These are phyloP conservation scores for Drosophila aff. DNA, from an alignment of 1,140 invertebrate genomes.

Conservation along the genomic window DNA sequence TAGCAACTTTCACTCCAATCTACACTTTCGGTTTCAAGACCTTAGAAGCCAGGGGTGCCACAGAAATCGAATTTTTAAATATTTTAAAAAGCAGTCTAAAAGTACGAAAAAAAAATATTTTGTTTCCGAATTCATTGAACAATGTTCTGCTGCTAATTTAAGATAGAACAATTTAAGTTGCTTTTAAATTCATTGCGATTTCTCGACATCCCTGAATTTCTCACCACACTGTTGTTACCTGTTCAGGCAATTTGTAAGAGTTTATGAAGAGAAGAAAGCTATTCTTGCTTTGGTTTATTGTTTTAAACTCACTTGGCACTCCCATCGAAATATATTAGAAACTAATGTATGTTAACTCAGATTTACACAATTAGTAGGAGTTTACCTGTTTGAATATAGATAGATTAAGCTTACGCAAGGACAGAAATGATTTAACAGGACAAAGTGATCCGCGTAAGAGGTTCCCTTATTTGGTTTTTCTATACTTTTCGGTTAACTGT, in stretches of 20 bases:
- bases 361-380: conserved; percentile 17
- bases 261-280: conserved; percentile 21
- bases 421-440: neutral
- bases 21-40: conserved; percentile 35
- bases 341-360: conserved; percentile 11
- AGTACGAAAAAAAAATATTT: neutral
- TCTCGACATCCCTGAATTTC: neutral
- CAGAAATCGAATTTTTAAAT: neutral
- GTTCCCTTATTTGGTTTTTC: conserved; percentile 9
- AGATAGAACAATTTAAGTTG: no score
- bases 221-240: neutral
- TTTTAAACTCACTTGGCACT: neutral
- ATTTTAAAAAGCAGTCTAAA: conserved; percentile 1
- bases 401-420: conserved; percentile 12
- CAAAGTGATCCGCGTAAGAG: conserved; percentile 11
- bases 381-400: conserved; percentile 10
- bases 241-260: conserved; percentile 50
- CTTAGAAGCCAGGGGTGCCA: neutral
- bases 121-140: neutral
- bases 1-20: conserved; percentile 1
- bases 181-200: neutral
- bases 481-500: conserved; percentile 22
- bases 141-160: neutral
- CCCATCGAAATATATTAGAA: conserved; percentile 2
- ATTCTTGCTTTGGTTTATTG: conserved; percentile 7